These are phyloP conservation scores for Aepyceros melampus DNA, from an alignment of 2,113 vertebrate species.

Conservation along the genomic window DNA sequence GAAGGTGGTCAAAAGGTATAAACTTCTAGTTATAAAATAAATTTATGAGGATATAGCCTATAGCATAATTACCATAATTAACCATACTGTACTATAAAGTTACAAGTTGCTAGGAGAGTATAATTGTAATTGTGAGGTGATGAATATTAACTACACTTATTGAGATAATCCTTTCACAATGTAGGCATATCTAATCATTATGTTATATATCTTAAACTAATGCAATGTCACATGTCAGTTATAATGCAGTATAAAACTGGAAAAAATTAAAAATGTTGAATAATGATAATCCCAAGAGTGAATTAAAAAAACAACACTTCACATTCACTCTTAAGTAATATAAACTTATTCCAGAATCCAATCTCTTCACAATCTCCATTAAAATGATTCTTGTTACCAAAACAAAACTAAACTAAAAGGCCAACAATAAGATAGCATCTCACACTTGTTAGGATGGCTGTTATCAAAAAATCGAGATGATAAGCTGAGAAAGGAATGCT, in stretches of 20 bases:
- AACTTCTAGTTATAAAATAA: not conserved
- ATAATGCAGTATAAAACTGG: not conserved
- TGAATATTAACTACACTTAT: not conserved
- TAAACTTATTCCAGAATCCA: not conserved
- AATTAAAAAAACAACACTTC: not conserved
- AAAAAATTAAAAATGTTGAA: not conserved
- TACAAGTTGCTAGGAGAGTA: not conserved
- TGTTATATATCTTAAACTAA: not conserved
- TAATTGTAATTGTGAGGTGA: not conserved
- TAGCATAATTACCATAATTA: not conserved
- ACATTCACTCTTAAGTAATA: not conserved
- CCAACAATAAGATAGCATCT: not conserved
- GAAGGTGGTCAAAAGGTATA: not conserved
- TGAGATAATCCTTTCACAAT: not conserved
- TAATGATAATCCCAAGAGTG: not conserved
- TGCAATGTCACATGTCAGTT: not conserved
- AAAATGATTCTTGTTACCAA: not conserved
- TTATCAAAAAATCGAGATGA: not conserved
- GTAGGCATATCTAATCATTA: not conserved
- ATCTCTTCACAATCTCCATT: not conserved
- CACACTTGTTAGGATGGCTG: not conserved
- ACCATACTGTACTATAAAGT: not conserved
- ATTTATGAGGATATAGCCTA: not conserved
- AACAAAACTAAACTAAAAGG: not conserved
- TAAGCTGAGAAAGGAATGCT: not conserved